Evolutionary conservation across 2,797 vertebrate species (phyloP).

Genomic region (Tauraco hartlaubi): DNA sequence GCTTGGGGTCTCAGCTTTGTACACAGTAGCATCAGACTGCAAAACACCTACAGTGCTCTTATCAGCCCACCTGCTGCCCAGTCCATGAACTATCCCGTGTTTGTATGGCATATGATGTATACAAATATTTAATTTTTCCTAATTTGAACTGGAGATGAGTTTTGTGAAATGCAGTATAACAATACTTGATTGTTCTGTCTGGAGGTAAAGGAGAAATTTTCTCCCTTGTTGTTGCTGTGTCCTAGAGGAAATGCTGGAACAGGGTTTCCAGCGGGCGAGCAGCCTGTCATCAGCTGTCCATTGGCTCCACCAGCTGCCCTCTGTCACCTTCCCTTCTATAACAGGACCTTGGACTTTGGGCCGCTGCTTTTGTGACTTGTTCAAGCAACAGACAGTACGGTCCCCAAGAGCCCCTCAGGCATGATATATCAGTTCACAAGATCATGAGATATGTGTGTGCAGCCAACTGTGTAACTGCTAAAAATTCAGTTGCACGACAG

Average conservation of each 20-base stretch:
- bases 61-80: background rate
- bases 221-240: background rate
- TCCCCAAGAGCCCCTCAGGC: accelerated
- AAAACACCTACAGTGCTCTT: background rate
- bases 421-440: background rate
- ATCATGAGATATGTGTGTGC: background rate
- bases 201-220: background rate
- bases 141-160: background rate
- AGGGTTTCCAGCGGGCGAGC: background rate
- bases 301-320: background rate
- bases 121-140: background rate
- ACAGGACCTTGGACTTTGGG: background rate
- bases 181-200: background rate
- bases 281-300: background rate
- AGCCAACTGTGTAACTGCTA: background rate
- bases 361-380: background rate
- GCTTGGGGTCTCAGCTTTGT: background rate
- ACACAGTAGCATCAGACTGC: background rate
- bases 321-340: background rate
- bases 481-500: accelerated
- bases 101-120: accelerated
- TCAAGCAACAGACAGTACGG: background rate
- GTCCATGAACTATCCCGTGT: accelerated
- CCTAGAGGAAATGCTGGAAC: background rate
- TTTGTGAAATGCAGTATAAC: background rate